phyloP scores from a whole-genome alignment of 2,888 invertebrate genomes.

The Pyrochroa serraticornis region DNA sequence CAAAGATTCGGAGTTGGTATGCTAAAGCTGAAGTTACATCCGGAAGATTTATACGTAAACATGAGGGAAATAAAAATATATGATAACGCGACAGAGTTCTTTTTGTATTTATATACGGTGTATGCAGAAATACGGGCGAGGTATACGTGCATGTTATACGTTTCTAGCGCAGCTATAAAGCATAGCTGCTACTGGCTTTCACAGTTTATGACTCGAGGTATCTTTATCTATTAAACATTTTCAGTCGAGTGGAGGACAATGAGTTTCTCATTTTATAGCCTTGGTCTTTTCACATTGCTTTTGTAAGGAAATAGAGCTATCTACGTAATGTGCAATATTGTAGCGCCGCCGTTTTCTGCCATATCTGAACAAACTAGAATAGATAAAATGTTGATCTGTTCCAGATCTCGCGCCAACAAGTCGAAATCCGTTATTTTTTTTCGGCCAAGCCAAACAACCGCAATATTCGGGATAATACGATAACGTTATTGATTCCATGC shows the following conservation, averaged over 20 bases:
- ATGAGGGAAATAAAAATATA: too few relatives aligned
- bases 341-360: conserved; percentile 6
- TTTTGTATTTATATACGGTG: conserved; percentile 12
- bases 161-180: conserved; percentile 26
- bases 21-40: too few relatives aligned
- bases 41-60: too few relatives aligned
- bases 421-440: too few relatives aligned
- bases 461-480: too few relatives aligned
- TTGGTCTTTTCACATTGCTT: conserved; percentile 27
- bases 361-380: conserved; percentile 3
- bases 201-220: conserved; percentile 29
- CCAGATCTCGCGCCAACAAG: too few relatives aligned
- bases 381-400: not conserved
- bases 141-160: conserved; percentile 24
- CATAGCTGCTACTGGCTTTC: conserved; percentile 26
- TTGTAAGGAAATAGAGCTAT: conserved; percentile 18
- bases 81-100: not conserved
- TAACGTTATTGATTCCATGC: not conserved
- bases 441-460: too few relatives aligned
- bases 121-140: conserved; percentile 17
- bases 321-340: conserved; percentile 6
- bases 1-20: too few relatives aligned
- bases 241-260: conserved; percentile 34
- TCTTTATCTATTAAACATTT: conserved; percentile 40
- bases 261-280: conserved; percentile 31